Conservation (phyloP, 2,888 invertebrate genomes). For the Diloba caeruleocephala region DNA sequence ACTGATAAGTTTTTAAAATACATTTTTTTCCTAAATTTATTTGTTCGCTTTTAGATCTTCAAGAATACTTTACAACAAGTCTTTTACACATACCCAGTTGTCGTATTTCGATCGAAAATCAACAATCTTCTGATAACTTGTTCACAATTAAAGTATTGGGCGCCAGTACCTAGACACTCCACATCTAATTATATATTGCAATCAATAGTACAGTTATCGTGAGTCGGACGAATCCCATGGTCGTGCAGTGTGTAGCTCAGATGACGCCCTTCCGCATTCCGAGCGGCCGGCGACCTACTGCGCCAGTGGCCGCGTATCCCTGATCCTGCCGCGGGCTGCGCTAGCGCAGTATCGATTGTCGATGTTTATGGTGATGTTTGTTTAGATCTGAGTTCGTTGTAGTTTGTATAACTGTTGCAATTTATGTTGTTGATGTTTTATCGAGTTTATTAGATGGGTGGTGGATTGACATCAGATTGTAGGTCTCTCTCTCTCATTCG, state of each 20-base stretch:
- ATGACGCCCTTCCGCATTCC: slow-evolving; percentile 85
- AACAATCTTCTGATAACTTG: slow-evolving; percentile 2
- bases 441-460: too few relatives aligned
- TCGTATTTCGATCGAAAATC: too few relatives aligned
- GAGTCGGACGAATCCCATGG: slow-evolving; percentile 62
- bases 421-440: too few relatives aligned
- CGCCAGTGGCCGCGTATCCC: slow-evolving; percentile 86
- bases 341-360: slow-evolving; percentile 53
- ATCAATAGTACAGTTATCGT: slow-evolving; percentile 41
- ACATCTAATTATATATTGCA: slow-evolving; percentile 27
- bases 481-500: too few relatives aligned
- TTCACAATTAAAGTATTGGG: slow-evolving; percentile 26
- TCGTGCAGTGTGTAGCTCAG: slow-evolving; percentile 63
- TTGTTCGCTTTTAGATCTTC: too few relatives aligned
- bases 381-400: neutral
- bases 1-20: too few relatives aligned
- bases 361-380: slow-evolving; percentile 26
- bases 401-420: too few relatives aligned
- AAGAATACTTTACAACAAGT: too few relatives aligned
- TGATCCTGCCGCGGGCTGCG: slow-evolving; percentile 81
- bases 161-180: slow-evolving; percentile 5
- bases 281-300: slow-evolving; percentile 85
- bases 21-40: too few relatives aligned
- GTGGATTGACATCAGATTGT: too few relatives aligned
- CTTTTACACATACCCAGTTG: too few relatives aligned